Percentiles rank a stretch among this genome's conserved stretches.
Evolutionary conservation across 1,140 invertebrate genomes (phyloP).

Genomic region (Drosophila carrolli): DNA sequence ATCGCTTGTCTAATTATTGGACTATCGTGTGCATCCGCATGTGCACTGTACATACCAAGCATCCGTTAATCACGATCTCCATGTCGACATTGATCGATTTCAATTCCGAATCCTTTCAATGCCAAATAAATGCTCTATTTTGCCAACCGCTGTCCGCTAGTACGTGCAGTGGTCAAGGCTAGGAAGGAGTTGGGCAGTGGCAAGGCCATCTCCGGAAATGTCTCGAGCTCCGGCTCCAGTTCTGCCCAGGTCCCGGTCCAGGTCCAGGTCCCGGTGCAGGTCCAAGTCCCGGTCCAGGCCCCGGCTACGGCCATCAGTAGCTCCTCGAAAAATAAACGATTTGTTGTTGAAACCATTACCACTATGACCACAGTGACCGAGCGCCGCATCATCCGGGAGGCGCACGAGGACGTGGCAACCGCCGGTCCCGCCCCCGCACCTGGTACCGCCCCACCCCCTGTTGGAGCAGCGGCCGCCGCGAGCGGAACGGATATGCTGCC

Average conservation of each 20-base stretch:
- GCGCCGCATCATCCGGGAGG: conserved; percentile 87
- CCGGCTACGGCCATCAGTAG: conserved; percentile 41
- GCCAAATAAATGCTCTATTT: conserved; percentile 66
- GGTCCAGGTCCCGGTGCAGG: background rate
- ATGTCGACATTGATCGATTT: conserved; percentile 8
- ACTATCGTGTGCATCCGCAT: conserved; percentile 13
- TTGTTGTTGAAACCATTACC: conserved; percentile 88
- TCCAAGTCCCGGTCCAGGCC: too few species aligned
- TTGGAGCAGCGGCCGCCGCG: background rate
- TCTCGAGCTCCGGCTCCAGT: conserved; percentile 5
- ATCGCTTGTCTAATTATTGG: conserved; percentile 11
- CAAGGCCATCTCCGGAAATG: conserved; percentile 26
- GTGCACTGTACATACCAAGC: background rate
- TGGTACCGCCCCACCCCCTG: background rate
- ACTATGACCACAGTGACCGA: conserved; percentile 89
- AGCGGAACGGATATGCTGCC: conserved; percentile 50
- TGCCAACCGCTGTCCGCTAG: conserved; percentile 21
- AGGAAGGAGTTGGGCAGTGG: conserved; percentile 61
- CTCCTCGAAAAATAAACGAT: conserved; percentile 85
- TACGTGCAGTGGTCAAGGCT: conserved; percentile 52
- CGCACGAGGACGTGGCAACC: conserved; percentile 62
- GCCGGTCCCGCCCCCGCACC: background rate
- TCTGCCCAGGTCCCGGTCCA: background rate
- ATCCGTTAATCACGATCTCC: conserved; percentile 6
- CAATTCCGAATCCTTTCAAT: background rate